These are phyloP conservation scores for Alethe castanea DNA, from an alignment of 2,113 vertebrate genomes.

Conservation along the genomic window DNA sequence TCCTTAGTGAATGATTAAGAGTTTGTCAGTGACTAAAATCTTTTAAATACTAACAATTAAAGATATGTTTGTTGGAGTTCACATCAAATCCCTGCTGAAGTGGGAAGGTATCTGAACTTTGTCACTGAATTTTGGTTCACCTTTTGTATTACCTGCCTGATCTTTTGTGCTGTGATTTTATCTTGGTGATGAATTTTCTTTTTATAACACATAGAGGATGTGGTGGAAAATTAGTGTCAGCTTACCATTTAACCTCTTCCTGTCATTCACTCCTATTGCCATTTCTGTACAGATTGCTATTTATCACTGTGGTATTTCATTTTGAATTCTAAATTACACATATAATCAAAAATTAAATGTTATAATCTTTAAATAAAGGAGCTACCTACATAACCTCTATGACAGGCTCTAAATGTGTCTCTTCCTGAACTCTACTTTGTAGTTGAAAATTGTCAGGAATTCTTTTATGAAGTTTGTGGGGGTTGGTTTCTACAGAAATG, in stretches of 20 bases:
- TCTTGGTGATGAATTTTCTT: conserved; percentile 47
- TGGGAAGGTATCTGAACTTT: neutral
- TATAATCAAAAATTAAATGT: conserved; percentile 7
- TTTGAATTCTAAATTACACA: conserved; percentile 7
- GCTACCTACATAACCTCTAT: neutral
- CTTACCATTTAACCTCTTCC: conserved; percentile 21
- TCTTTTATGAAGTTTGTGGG: neutral
- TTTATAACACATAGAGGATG: neutral
- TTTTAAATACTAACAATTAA: conserved; percentile 26
- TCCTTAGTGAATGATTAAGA: neutral
- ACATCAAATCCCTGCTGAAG: neutral
- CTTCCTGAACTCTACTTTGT: neutral
- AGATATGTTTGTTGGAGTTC: neutral
- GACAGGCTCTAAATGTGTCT: neutral
- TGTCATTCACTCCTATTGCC: conserved; percentile 15
- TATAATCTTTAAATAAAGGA: conserved; percentile 3
- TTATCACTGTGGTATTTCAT: conserved; percentile 47
- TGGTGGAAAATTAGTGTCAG: conserved; percentile 9
- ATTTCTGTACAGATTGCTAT: conserved; percentile 12
- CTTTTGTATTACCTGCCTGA: conserved; percentile 10
- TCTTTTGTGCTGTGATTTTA: conserved; percentile 35
- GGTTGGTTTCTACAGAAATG: neutral
- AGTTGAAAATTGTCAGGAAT: neutral
- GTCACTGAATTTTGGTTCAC: neutral
- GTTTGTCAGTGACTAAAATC: neutral